Evolutionary conservation across 2,797 vertebrate genomes (phyloP).

Genomic region (Australoheros facetus): DNA sequence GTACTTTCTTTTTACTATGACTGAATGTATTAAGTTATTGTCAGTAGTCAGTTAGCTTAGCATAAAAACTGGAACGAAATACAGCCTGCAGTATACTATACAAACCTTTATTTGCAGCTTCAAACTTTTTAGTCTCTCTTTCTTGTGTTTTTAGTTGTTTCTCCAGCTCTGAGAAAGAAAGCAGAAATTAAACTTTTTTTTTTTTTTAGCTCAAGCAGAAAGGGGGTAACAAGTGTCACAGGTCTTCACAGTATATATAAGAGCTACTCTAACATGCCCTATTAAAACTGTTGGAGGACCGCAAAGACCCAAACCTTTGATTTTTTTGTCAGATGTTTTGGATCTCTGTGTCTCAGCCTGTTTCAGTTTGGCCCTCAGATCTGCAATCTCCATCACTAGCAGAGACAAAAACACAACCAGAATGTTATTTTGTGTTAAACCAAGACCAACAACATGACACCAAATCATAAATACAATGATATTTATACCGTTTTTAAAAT

Average conservation of each 20-base stretch:
- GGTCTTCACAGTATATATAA: background rate
- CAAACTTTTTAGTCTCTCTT: slow-evolving; percentile 23
- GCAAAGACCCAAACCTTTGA: slow-evolving; percentile 18
- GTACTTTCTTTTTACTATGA: background rate
- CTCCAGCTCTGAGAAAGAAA: slow-evolving; percentile 42
- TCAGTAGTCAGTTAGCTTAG: background rate
- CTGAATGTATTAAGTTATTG: background rate
- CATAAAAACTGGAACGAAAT: background rate
- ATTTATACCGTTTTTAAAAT: slow-evolving; percentile 28
- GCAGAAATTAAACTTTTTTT: background rate
- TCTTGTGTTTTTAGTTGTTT: slow-evolving; percentile 29
- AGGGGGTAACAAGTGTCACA: background rate
- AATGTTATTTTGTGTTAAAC: background rate
- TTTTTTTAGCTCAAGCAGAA: background rate
- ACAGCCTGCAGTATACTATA: background rate
- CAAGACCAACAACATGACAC: background rate
- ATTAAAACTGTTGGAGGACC: background rate
- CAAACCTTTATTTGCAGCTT: slow-evolving; percentile 46
- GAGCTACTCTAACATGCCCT: background rate
- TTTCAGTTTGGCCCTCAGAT: slow-evolving; percentile 42
- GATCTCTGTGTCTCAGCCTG: background rate
- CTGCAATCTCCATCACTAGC: slow-evolving; percentile 46
- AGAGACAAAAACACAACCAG: slow-evolving; percentile 14
- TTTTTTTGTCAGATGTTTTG: background rate
- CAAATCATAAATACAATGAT: background rate